These are phyloP conservation scores for Pharmacophagus antenor DNA, from an alignment of 2,888 invertebrate species.

Conservation along the genomic window DNA sequence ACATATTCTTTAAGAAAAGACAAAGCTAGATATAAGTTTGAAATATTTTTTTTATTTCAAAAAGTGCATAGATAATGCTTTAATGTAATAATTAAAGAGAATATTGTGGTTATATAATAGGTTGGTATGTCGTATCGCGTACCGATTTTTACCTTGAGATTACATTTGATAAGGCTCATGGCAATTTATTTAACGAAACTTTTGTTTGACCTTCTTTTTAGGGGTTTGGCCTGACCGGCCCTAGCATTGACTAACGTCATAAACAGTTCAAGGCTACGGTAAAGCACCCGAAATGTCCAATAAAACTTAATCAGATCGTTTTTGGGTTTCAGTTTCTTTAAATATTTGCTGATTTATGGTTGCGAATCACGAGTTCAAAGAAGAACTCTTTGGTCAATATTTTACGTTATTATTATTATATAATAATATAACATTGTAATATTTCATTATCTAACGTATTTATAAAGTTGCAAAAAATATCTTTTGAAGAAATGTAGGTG, in stretches of 20 bases:
- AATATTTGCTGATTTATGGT: conserved; percentile 18
- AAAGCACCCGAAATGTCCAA: conserved; percentile 63
- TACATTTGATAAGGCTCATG: conserved; percentile 9
- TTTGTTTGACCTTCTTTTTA: conserved; percentile 49
- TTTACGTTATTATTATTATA: too few species aligned
- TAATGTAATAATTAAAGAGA: too few species aligned
- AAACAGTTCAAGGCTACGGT: conserved; percentile 65
- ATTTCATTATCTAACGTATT: too few species aligned
- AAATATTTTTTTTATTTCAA: too few species aligned
- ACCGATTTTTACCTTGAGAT: conserved; percentile 8
- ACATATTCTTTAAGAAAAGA: too few species aligned
- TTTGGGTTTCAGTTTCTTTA: conserved; percentile 21
- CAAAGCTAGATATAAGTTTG: too few species aligned
- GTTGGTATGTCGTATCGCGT: background rate
- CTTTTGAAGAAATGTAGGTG: too few species aligned
- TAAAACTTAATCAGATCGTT: conserved; percentile 61
- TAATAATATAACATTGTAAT: too few species aligned
- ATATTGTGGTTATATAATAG: background rate
- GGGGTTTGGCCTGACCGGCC: conserved; percentile 34
- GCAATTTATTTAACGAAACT: conserved; percentile 2
- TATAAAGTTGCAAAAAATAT: too few species aligned
- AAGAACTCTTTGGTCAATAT: background rate
- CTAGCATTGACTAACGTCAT: conserved; percentile 40
- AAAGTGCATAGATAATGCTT: too few species aligned
- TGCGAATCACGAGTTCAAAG: conserved; percentile 13